A percentile compares a stretch with the other conserved stretches of the same genome.
These are phyloP conservation scores for Colostygia pectinataria DNA, from an alignment of 2,888 invertebrate species.

Conservation along the genomic window DNA sequence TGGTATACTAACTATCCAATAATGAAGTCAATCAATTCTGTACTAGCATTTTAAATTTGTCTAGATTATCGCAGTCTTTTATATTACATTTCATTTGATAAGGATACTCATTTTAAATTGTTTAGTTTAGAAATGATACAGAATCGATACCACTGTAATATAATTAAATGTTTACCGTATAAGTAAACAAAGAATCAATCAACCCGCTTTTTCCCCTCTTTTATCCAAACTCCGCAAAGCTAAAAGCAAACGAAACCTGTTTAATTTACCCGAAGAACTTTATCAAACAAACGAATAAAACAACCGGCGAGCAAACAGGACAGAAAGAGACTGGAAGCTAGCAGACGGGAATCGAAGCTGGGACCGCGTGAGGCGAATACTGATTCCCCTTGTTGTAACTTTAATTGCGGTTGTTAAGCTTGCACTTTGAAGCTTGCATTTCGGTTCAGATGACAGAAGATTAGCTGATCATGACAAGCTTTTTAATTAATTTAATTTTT, in stretches of 20 bases:
- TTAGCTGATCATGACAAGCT: no score
- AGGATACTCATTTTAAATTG: no score
- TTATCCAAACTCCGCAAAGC: neutral
- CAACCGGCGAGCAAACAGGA: conserved; percentile 11
- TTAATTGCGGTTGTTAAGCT: conserved; percentile 33
- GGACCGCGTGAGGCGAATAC: conserved; percentile 33
- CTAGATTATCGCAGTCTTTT: no score
- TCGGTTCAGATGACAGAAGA: no score
- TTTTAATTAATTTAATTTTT: no score
- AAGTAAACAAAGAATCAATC: neutral
- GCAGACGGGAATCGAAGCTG: conserved; percentile 38
- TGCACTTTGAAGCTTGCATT: neutral
- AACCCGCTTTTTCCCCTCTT: neutral
- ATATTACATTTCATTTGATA: no score
- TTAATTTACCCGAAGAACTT: conserved; percentile 21
- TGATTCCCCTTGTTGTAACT: conserved; percentile 33
- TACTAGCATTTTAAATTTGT: no score
- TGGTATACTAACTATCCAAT: no score
- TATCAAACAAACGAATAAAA: conserved; percentile 22
- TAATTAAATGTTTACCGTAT: neutral
- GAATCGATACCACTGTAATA: no score
- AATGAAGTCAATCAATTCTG: no score
- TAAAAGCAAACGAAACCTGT: conserved; percentile 7
- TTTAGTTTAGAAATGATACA: no score
- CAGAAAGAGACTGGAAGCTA: conserved; percentile 6